These are phyloP conservation scores for Sapayoa aenigma DNA, from an alignment of 2,113 vertebrate genomes.

Conservation along the genomic window DNA sequence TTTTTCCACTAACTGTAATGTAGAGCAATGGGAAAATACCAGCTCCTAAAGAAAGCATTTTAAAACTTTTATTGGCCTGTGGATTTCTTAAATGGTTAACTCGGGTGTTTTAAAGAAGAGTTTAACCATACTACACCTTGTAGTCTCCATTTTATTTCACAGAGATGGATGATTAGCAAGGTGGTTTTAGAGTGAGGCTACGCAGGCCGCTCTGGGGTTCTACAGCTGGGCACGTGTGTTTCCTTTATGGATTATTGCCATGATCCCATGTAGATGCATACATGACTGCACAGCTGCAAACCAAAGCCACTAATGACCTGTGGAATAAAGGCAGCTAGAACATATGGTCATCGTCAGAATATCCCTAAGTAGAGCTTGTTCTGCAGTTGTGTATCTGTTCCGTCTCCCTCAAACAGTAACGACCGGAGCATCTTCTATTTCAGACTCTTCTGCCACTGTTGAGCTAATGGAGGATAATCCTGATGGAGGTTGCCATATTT, in stretches of 20 bases:
- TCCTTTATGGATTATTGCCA: background rate
- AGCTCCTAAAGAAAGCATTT: background rate
- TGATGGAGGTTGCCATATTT: constrained; percentile 77
- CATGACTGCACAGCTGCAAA: background rate
- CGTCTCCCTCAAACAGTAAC: background rate
- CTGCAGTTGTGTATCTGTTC: background rate
- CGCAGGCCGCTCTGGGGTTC: background rate
- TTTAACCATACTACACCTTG: background rate
- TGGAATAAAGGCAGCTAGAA: background rate
- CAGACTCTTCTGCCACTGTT: background rate
- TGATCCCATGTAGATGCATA: background rate
- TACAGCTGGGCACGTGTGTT: background rate
- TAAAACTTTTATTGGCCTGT: background rate
- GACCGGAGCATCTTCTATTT: background rate
- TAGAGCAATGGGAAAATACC: background rate
- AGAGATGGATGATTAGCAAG: background rate
- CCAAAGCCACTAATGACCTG: background rate
- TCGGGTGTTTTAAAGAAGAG: background rate
- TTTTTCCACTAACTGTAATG: background rate
- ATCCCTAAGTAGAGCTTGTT: background rate
- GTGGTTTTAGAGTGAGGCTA: background rate
- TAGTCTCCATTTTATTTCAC: background rate
- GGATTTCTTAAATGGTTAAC: background rate
- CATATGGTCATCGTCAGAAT: background rate
- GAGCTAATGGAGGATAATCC: background rate